phyloP scores from a whole-genome alignment of 1,140 invertebrate species.

The Zaprionus camerounensis region DNA sequence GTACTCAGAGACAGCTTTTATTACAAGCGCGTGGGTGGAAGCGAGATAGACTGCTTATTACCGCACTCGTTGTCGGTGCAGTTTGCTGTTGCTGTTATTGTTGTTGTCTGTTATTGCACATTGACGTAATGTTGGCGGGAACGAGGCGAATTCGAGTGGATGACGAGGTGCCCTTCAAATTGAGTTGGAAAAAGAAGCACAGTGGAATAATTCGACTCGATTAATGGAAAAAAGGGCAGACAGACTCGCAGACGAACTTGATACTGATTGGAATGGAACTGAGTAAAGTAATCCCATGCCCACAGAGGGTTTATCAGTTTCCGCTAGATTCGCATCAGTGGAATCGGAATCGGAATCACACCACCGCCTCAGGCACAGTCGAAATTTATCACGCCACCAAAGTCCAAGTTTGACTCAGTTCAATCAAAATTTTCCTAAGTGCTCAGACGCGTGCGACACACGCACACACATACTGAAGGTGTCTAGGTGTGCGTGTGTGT shows the following conservation, averaged over 20 bases:
- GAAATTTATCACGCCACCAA: constrained; percentile 67
- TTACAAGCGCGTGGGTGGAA: constrained; percentile 34
- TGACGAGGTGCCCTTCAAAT: constrained; percentile 18
- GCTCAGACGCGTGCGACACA: constrained; percentile 64
- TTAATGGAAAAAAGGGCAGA: constrained; percentile 6
- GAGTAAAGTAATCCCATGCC: background rate
- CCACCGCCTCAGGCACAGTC: background rate
- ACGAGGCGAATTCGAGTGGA: constrained; percentile 8
- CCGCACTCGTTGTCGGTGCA: constrained; percentile 72
- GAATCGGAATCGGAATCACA: background rate
- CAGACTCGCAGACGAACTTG: background rate
- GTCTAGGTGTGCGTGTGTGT: background rate
- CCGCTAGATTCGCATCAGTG: background rate
- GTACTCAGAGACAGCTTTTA: constrained; percentile 35
- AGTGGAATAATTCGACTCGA: constrained; percentile 6
- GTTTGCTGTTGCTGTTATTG: constrained; percentile 43
- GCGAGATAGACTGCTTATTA: constrained; percentile 67
- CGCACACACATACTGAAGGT: background rate
- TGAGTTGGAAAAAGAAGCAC: constrained; percentile 26
- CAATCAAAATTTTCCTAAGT: constrained; percentile 57
- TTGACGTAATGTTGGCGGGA: constrained; percentile 67
- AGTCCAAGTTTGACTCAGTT: constrained; percentile 66
- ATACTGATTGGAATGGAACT: background rate
- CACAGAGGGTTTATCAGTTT: background rate
- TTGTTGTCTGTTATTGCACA: constrained; percentile 57